Percentiles rank a stretch among this genome's conserved stretches.
Evolutionary conservation across 1,140 invertebrate species (phyloP).

Genomic region (Portunus trituberculatus): DNA sequence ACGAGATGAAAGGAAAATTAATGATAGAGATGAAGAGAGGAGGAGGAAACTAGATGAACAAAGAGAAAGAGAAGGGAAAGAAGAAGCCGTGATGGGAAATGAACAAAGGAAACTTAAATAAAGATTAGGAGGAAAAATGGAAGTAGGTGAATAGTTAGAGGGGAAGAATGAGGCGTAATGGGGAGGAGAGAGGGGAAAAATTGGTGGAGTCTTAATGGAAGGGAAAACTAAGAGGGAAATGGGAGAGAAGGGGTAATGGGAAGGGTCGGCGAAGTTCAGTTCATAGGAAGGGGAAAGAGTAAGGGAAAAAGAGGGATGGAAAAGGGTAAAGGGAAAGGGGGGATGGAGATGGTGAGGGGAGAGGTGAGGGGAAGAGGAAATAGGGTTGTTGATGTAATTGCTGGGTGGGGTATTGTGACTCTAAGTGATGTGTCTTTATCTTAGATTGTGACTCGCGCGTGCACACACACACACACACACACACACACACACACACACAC

Average conservation of each 20-base stretch:
- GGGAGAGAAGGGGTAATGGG: not conserved
- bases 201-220: not conserved
- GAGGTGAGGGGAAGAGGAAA: not conserved
- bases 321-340: too few species aligned
- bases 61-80: too few species aligned
- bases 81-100: too few species aligned
- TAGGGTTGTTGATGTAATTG: not conserved
- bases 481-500: conserved; percentile 45
- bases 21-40: too few species aligned
- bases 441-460: not conserved
- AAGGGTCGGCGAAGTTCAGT: not conserved
- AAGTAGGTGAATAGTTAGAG: not conserved
- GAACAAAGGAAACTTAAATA: too few species aligned
- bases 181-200: not conserved
- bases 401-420: not conserved
- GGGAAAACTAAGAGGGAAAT: not conserved
- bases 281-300: not conserved
- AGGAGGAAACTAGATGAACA: too few species aligned
- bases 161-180: not conserved
- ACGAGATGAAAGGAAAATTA: too few species aligned
- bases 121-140: not conserved
- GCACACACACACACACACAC: conserved; percentile 49
- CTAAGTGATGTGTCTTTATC: not conserved
- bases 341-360: not conserved
- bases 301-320: not conserved